phyloP scores from a whole-genome alignment of 2,797 vertebrate species.

The Zalophus californianus region DNA sequence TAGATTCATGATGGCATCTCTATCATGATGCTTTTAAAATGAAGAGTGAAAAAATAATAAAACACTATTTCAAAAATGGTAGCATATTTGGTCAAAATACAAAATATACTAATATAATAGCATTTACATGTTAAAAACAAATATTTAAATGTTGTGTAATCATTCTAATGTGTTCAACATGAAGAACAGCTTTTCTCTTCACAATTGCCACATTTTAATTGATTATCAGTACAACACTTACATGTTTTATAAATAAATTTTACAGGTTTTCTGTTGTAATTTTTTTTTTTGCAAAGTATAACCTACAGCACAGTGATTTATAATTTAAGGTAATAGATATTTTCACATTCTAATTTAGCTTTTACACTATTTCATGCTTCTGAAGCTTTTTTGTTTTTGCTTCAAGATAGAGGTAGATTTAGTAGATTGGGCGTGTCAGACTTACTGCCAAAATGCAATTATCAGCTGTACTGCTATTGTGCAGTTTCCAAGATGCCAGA shows the following conservation, averaged over 20 bases:
- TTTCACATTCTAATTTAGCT: constrained; percentile 89
- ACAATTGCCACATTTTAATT: constrained; percentile 77
- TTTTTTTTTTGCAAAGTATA: constrained; percentile 81
- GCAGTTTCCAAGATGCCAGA: constrained; percentile 83
- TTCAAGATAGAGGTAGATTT: constrained; percentile 89
- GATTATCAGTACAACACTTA: constrained; percentile 83
- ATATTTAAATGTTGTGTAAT: constrained; percentile 75
- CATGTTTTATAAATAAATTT: constrained; percentile 86
- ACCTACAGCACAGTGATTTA: constrained; percentile 85
- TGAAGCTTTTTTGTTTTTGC: constrained; percentile 85
- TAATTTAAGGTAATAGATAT: constrained; percentile 88
- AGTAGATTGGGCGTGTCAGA: constrained; percentile 82
- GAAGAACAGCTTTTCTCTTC: constrained; percentile 77
- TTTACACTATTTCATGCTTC: constrained; percentile 85
- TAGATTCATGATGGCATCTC: constrained; percentile 55
- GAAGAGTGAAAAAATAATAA: constrained; percentile 75
- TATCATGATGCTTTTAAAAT: constrained; percentile 72
- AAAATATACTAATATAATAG: constrained; percentile 73
- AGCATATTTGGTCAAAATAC: constrained; percentile 84
- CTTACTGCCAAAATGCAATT: constrained; percentile 85
- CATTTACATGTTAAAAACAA: constrained; percentile 77
- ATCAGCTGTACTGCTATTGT: constrained; percentile 83
- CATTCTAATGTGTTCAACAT: constrained; percentile 71
- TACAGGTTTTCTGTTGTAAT: constrained; percentile 72
- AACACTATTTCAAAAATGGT: constrained; percentile 55